These are phyloP conservation scores for Hystrix cristata DNA, from an alignment of 2,113 vertebrate species.

Conservation along the genomic window DNA sequence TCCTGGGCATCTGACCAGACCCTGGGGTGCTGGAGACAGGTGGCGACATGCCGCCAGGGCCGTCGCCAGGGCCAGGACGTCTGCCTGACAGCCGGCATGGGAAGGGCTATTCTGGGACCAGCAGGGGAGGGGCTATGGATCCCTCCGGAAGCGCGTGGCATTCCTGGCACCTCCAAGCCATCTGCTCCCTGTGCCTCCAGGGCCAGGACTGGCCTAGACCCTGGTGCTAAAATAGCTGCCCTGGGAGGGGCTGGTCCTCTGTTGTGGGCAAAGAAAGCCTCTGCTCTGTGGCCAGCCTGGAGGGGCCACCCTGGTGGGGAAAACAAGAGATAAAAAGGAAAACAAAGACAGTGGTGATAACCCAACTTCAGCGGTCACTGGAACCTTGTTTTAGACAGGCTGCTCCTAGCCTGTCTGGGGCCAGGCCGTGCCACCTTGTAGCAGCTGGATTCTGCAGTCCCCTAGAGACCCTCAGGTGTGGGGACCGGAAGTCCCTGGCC, in stretches of 20 bases:
- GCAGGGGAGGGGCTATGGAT: neutral
- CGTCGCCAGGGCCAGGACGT: neutral
- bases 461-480: neutral
- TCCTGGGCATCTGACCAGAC: neutral
- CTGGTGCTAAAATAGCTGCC: neutral
- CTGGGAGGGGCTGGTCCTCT: neutral
- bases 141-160: neutral
- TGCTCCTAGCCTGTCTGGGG: rapidly evolving
- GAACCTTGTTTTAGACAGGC: rapidly evolving
- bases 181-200: neutral
- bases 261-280: neutral
- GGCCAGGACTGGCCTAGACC: neutral
- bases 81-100: neutral
- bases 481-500: neutral
- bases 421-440: neutral
- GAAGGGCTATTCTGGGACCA: constrained; percentile 52
- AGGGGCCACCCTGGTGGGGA: neutral
- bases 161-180: constrained; percentile 21
- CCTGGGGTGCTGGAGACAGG: neutral
- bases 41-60: neutral
- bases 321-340: neutral
- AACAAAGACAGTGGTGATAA: rapidly evolving
- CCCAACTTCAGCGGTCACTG: rapidly evolving
- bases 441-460: neutral
- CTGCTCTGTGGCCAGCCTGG: neutral